These are phyloP conservation scores for Ochotona curzoniae DNA, from an alignment of 2,113 vertebrate genomes.

Conservation along the genomic window DNA sequence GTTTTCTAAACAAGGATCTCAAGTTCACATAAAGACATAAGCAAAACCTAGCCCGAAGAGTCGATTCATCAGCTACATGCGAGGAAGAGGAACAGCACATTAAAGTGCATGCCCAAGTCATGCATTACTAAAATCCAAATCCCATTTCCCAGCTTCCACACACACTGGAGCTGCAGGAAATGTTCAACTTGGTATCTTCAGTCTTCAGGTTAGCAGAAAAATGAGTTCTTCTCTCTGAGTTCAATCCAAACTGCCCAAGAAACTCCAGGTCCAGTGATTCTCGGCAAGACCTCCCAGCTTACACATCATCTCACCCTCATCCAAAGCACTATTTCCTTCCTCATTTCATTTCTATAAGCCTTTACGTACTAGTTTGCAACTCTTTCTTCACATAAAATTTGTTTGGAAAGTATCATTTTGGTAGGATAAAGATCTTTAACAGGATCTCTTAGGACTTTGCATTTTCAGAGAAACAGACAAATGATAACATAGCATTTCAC, in stretches of 20 bases:
- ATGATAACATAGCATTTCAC: conserved; percentile 3
- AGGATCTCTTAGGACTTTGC: conserved; percentile 30
- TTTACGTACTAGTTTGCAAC: background rate
- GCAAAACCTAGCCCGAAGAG: conserved; percentile 63
- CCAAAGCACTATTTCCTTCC: conserved; percentile 57
- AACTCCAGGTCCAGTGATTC: conserved; percentile 67
- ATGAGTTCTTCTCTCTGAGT: conserved; percentile 77
- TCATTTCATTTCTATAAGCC: conserved; percentile 59
- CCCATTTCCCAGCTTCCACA: conserved; percentile 78
- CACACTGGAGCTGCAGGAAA: conserved; percentile 80
- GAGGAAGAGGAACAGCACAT: conserved; percentile 46
- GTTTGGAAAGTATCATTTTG: conserved; percentile 58
- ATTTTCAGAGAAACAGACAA: conserved; percentile 26
- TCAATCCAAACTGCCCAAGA: conserved; percentile 81
- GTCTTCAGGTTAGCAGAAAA: conserved; percentile 76
- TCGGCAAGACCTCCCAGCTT: conserved; percentile 71
- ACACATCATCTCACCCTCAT: conserved; percentile 59
- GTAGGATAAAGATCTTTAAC: conserved; percentile 49
- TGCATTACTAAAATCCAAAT: conserved; percentile 76
- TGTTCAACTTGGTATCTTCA: conserved; percentile 79
- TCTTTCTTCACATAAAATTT: conserved; percentile 60
- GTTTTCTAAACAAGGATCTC: conserved; percentile 66
- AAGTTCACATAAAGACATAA: conserved; percentile 73
- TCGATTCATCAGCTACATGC: conserved; percentile 37
- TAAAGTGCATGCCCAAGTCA: conserved; percentile 68